These are phyloP conservation scores for Lerema accius DNA, from an alignment of 1,140 invertebrate species.

Conservation along the genomic window DNA sequence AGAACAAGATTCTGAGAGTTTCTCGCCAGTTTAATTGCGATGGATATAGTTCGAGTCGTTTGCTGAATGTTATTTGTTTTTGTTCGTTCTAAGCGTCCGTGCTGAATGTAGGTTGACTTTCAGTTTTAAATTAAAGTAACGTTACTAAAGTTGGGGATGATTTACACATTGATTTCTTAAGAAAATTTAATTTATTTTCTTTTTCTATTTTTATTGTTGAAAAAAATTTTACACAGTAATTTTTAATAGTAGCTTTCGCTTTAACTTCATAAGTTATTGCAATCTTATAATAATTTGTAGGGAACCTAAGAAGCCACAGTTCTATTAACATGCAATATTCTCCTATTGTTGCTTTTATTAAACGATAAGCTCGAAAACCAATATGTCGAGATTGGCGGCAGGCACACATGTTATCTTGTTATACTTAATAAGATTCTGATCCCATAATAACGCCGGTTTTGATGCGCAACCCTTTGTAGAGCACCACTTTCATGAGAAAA, in stretches of 20 bases:
- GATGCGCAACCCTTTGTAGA: constrained; percentile 46
- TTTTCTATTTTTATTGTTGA: too few relatives aligned
- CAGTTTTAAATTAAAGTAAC: too few relatives aligned
- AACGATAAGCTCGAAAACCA: constrained; percentile 33
- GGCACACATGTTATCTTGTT: constrained; percentile 39
- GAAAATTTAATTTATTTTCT: too few relatives aligned
- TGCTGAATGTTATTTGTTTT: constrained; percentile 6
- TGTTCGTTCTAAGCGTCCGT: not conserved
- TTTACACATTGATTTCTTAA: too few relatives aligned
- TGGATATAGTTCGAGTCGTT: constrained; percentile 18
- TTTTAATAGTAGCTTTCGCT: too few relatives aligned
- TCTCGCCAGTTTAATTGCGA: constrained; percentile 23
- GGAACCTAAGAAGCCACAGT: too few relatives aligned
- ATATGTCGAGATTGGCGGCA: constrained; percentile 36
- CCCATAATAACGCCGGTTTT: constrained; percentile 52
- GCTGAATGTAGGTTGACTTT: too few relatives aligned
- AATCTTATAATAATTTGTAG: too few relatives aligned
- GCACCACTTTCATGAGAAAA: constrained; percentile 31
- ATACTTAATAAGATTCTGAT: constrained; percentile 59
- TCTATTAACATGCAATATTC: too few relatives aligned
- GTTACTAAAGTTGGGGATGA: too few relatives aligned
- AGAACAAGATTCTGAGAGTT: constrained; percentile 38
- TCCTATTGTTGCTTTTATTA: constrained; percentile 18
- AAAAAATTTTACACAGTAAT: too few relatives aligned
- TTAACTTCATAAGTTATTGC: too few relatives aligned